Percentiles rank a stretch among this genome's conserved stretches.
These are phyloP conservation scores for Leptatherina wallacei DNA, from an alignment of 2,797 vertebrate genomes.

Conservation along the genomic window DNA sequence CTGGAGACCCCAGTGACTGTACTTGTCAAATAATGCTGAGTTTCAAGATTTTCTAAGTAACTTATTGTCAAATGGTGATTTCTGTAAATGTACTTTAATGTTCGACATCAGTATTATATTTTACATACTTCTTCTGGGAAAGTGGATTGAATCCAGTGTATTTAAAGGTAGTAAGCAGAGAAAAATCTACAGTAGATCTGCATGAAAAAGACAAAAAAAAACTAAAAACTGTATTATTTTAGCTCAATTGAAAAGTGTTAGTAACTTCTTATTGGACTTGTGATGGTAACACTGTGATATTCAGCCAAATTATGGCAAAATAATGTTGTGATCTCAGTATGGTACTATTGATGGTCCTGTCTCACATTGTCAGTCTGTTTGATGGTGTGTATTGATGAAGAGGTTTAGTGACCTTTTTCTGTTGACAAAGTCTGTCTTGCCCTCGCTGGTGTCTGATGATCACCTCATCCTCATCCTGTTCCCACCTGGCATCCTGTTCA, in stretches of 20 bases:
- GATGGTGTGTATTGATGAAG: slow-evolving; percentile 71
- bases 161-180: slow-evolving; percentile 60
- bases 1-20: slow-evolving; percentile 52
- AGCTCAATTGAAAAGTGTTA: slow-evolving; percentile 68
- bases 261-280: slow-evolving; percentile 74
- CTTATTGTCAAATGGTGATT: slow-evolving; percentile 76
- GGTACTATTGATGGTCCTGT: slow-evolving; percentile 74
- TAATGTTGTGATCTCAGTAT: slow-evolving; percentile 75
- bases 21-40: slow-evolving; percentile 63
- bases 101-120: slow-evolving; percentile 76
- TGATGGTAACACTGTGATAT: slow-evolving; percentile 82
- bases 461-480: slow-evolving; percentile 60
- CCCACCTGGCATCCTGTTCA: slow-evolving; percentile 54
- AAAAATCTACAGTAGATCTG: slow-evolving; percentile 60
- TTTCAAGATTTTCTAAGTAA: slow-evolving; percentile 57
- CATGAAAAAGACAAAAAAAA: slow-evolving; percentile 58
- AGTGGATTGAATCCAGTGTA: slow-evolving; percentile 59
- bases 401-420: slow-evolving; percentile 58
- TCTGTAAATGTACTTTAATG: slow-evolving; percentile 75
- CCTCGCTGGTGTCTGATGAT: slow-evolving; percentile 56
- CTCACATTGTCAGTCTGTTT: slow-evolving; percentile 64
- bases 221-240: slow-evolving; percentile 60
- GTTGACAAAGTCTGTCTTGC: slow-evolving; percentile 52
- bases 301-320: slow-evolving; percentile 65
- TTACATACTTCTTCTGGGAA: slow-evolving; percentile 55